Conservation (phyloP, 37 sponge, comb jelly and placozoan genomes). For the Amphimedon queenslandica region DNA sequence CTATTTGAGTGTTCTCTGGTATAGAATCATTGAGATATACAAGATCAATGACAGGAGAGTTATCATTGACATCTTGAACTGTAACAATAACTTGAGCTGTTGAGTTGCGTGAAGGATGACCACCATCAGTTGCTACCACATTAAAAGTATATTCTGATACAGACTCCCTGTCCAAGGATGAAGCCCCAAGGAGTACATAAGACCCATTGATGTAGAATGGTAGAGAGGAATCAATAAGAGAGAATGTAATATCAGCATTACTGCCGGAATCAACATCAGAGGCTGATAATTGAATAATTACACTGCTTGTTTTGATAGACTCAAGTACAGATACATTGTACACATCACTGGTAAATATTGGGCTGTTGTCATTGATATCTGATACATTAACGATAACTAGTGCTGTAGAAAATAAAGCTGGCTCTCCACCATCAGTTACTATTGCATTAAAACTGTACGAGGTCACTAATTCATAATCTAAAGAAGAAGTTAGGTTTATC, state of each 20-base stretch:
- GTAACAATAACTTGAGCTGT: constrained; percentile 31
- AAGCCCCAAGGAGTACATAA: not conserved
- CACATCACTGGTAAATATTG: not conserved
- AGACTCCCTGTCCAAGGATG: constrained; percentile 48
- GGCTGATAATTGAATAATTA: not conserved
- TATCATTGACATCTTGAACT: constrained; percentile 33
- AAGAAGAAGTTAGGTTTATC: not conserved
- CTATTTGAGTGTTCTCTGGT: constrained; percentile 31
- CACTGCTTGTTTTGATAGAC: not conserved
- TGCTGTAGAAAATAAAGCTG: not conserved
- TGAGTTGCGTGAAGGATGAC: constrained; percentile 12
- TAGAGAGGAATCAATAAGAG: not conserved
- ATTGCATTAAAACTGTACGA: constrained; percentile 15
- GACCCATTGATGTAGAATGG: constrained; percentile 1
- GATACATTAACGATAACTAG: not conserved
- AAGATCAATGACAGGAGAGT: constrained; percentile 8
- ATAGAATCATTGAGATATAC: not conserved
- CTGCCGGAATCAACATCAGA: constrained; percentile 7
- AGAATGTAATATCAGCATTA: not conserved
- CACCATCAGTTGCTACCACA: constrained; percentile 33
- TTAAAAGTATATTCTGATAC: not conserved
- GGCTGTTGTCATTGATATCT: constrained; percentile 16
- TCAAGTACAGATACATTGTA: not conserved
- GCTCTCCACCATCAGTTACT: constrained; percentile 18
- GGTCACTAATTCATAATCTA: constrained; percentile 27